phyloP scores from a whole-genome alignment of 1,140 invertebrate genomes.

The Cydia splendana region DNA sequence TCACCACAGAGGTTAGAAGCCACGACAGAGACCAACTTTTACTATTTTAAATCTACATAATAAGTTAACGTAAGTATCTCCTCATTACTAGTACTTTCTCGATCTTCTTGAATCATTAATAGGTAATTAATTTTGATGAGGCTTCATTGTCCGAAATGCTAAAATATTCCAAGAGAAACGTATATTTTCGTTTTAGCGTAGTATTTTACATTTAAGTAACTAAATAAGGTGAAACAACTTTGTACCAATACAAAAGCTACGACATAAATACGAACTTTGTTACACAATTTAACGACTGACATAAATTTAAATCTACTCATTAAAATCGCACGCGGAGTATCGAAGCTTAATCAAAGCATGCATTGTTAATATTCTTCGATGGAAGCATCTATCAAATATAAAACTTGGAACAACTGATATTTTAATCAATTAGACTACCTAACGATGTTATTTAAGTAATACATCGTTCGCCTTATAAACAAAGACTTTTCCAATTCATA shows the following conservation, averaged over 20 bases:
- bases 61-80: too few species aligned
- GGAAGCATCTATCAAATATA: background rate
- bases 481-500: too few species aligned
- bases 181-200: background rate
- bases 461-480: too few species aligned
- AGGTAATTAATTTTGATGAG: background rate
- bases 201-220: background rate
- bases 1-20: too few species aligned
- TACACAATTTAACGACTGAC: background rate
- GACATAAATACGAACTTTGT: slow-evolving; percentile 8
- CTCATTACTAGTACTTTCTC: too few species aligned
- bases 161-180: background rate
- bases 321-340: background rate
- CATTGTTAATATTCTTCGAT: background rate
- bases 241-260: slow-evolving; percentile 2
- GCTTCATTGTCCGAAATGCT: background rate
- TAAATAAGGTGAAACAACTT: slow-evolving; percentile 9
- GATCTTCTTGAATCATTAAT: too few species aligned
- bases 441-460: too few species aligned
- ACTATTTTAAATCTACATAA: too few species aligned
- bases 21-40: too few species aligned
- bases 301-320: slow-evolving; percentile 11
- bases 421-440: too few species aligned
- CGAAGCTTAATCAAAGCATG: slow-evolving; percentile 5
- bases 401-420: too few species aligned